Evolutionary conservation across 1,140 invertebrate genomes (phyloP).

Genomic region (Megalopta genalis): DNA sequence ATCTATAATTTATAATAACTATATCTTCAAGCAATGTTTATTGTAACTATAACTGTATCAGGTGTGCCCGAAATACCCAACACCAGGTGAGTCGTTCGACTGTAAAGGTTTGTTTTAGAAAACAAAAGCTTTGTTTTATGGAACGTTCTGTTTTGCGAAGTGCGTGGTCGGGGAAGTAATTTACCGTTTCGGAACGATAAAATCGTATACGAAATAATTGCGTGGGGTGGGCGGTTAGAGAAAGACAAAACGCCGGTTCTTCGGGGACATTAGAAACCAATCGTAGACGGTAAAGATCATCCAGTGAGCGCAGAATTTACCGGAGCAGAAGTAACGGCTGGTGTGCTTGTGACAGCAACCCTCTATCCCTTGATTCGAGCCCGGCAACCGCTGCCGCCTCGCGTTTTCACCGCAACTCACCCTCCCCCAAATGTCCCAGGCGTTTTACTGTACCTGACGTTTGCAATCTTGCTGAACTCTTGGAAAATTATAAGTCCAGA

Average conservation of each 20-base stretch:
- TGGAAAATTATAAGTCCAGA: slow-evolving; percentile 77
- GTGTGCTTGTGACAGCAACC: slow-evolving; percentile 77
- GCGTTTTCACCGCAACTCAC: slow-evolving; percentile 74
- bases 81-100: too few species aligned
- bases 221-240: background rate
- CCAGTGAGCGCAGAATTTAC: slow-evolving; percentile 72
- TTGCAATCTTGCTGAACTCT: slow-evolving; percentile 76
- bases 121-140: too few species aligned
- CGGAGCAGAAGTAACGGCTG: slow-evolving; percentile 78
- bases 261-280: slow-evolving; percentile 54
- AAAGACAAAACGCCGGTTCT: slow-evolving; percentile 29
- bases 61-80: too few species aligned
- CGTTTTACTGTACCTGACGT: slow-evolving; percentile 77
- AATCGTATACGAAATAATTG: background rate
- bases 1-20: too few species aligned
- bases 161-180: background rate
- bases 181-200: background rate
- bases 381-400: slow-evolving; percentile 53
- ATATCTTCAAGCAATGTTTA: too few species aligned
- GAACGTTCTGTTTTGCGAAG: too few species aligned
- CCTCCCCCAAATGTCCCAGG: slow-evolving; percentile 71
- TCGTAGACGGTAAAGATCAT: slow-evolving; percentile 67
- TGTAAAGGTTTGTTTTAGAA: too few species aligned
- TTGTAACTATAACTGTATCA: too few species aligned
- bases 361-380: slow-evolving; percentile 66